Evolutionary conservation across 1,140 invertebrate species (phyloP).

Genomic region (Macrobrachium rosenbergii): DNA sequence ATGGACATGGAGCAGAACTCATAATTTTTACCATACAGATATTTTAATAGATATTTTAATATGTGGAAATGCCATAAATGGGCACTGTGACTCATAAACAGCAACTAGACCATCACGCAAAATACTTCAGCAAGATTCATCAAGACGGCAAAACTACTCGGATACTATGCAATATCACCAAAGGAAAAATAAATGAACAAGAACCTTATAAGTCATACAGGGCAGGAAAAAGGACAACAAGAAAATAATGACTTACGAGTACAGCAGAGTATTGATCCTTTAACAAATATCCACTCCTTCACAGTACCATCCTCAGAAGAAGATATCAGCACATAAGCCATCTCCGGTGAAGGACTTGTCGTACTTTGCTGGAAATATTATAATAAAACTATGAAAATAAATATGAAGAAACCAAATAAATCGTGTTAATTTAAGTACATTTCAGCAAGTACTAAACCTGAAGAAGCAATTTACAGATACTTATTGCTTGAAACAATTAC

Average conservation of each 20-base stretch:
- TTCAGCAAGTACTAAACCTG: background rate
- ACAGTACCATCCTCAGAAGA: constrained; percentile 53
- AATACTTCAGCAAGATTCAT: no score
- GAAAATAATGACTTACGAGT: constrained; percentile 34
- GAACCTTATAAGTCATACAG: background rate
- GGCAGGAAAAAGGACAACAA: background rate
- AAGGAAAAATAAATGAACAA: no score
- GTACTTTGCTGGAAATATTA: background rate
- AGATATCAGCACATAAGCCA: constrained; percentile 50
- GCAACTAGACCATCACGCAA: no score
- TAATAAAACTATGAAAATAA: background rate
- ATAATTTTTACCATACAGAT: no score
- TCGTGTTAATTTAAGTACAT: background rate
- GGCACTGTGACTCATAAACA: no score
- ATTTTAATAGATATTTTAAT: no score
- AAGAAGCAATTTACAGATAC: no score
- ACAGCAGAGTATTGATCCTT: constrained; percentile 44
- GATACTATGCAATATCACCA: no score
- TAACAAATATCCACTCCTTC: constrained; percentile 56
- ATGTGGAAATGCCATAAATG: no score
- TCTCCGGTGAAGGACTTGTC: constrained; percentile 17
- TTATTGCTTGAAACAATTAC: no score
- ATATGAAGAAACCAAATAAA: background rate
- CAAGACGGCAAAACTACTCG: no score
- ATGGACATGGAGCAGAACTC: no score